Conservation (phyloP, 2,113 vertebrate species). For the Ursus arctos region DNA sequence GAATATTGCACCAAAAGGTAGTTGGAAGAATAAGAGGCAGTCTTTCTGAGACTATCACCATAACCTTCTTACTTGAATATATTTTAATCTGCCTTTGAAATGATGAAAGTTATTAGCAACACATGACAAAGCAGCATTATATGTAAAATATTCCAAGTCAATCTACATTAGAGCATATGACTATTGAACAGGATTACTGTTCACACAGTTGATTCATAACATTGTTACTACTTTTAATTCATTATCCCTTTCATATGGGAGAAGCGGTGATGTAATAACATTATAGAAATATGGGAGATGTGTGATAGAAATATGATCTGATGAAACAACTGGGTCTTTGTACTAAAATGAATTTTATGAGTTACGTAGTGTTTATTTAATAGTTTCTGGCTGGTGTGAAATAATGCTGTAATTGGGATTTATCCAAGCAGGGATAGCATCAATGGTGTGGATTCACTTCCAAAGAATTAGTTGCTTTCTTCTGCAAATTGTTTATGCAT, state of each 20-base stretch:
- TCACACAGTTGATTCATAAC: slow-evolving; percentile 66
- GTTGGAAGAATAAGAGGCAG: not conserved
- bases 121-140: not conserved
- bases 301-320: slow-evolving; percentile 52
- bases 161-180: slow-evolving; percentile 42
- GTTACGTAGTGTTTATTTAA: not conserved
- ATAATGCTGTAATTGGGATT: not conserved
- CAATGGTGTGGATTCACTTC: not conserved
- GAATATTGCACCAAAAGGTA: not conserved
- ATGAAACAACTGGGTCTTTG: not conserved
- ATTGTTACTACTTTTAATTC: slow-evolving; percentile 65
- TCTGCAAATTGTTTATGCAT: not conserved
- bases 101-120: not conserved
- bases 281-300: slow-evolving; percentile 36
- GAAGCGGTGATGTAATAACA: slow-evolving; percentile 57
- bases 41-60: not conserved
- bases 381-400: not conserved
- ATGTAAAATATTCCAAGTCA: not conserved
- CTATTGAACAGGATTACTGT: slow-evolving; percentile 74
- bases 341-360: slow-evolving; percentile 61
- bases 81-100: not conserved
- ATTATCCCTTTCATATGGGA: slow-evolving; percentile 74
- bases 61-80: not conserved
- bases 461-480: not conserved
- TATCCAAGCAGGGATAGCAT: not conserved